Base-by-base conservation (phyloP, 1,140 invertebrate genomes). In the Leptinotarsa defecta region DNA sequence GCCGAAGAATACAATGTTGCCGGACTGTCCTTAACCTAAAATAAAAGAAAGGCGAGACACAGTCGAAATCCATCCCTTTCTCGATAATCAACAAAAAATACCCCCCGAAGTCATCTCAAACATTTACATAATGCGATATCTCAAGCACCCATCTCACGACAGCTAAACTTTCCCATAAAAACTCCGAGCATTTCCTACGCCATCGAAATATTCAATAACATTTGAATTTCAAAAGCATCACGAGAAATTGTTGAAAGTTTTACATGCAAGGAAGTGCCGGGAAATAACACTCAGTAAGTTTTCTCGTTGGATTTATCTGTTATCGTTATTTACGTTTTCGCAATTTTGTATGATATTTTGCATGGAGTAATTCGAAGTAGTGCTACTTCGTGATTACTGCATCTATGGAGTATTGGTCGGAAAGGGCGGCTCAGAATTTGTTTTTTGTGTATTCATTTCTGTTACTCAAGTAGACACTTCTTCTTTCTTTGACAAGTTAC, bases 171-270 rank as follows among this genome's bases (percentile, higher is more conserved):
- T 57, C 15, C 52, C 2, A 4, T 17, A 57, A 57, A 34, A 57
- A 57, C 13, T 57, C 52, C 13, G 52, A 57, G n/a, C n/a, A n/a
- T 57, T 57, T 57, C 15, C 15, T 17, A 6, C 52, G 52, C 15
- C n/a, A n/a, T 57, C 52, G 52, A 57, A 57, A 57, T 57, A 57
- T 57, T 57, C 52, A 57, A 57, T 57, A 57, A 57, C 1, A 57
- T 57, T 57, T 57, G 52, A 57, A 57, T 57, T 57, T 57, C 52
- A 57, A 57, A 57, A 57, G 1, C 52, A 57, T 57, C 52, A 57
- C 52, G 52, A 57, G n/a, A 57, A 57, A 15, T 57, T 57, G 52
- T 57, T 57, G 52, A 15, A 13, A 57, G 52, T 57, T 57, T 57
- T 57, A 57, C 52, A 57, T 57, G n/a, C 52, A n/a, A 57, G 52